Evolutionary conservation across 2,888 invertebrate species (phyloP), one percentile per base, ranked within the genome.

Genomic region (Tillus elongatus): DNA sequence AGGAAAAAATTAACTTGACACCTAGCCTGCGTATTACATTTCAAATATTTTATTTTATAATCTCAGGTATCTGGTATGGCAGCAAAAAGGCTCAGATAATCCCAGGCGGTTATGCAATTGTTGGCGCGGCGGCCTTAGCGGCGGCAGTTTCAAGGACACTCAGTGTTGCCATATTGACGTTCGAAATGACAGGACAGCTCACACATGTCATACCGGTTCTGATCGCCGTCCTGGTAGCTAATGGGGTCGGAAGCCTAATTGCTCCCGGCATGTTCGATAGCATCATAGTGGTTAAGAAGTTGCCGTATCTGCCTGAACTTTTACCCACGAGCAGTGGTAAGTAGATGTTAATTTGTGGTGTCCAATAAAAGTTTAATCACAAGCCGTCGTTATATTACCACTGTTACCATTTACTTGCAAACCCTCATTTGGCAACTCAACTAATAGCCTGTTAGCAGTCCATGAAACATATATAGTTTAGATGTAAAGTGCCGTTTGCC

Each of bases 161-260:
- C 30, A 93, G 93, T 1, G 93, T 95, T 14, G 88, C 91, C 47
- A 93, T 60, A 45, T 95, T 97, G 44, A 83, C 95, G 40, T 92
- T 93, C 64, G 96, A 97, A 69, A 85, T 96, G 82, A 96, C 96
- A 0, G 95, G 96, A 35, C 96, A 97, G 71, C 88, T 97, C 50
- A 87, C 90, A 1, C 92, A 95, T 58, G 79, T 95, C 11, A 79
- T 97, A 30, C 96, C 92, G 0, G 85, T 91, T 37, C 88, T 93
- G 79, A 88, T 95, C 49, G 87, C 95, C 1, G 95, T 95, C 3
- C 69, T 97, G 30, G 83, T 96, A 14, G 83, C 95, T 15, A 96
- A 95, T 67, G 95, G 91, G 0, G 82, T 91, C 11, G 90, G 92
- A 0, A 79, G 91, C 3, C 69, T 88, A 12, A 72, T 96, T 11